phyloP scores from a whole-genome alignment of 2,888 invertebrate genomes.

The Phortica okadai region DNA sequence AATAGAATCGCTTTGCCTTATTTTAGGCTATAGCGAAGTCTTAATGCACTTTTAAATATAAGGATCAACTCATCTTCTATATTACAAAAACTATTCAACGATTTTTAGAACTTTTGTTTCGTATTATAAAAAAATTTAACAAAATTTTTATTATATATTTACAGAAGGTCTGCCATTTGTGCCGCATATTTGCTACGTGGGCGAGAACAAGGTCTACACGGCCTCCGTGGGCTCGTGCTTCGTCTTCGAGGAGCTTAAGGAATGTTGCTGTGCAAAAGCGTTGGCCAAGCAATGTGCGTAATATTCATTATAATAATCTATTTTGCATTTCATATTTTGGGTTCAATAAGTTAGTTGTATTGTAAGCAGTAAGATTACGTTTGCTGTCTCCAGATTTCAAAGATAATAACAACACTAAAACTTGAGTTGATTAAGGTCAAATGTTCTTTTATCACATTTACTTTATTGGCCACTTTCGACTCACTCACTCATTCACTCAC shows the following conservation, averaged over 20 bases:
- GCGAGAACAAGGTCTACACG: conserved; percentile 67
- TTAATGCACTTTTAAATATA: background rate
- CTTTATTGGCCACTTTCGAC: too few species aligned
- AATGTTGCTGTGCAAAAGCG: conserved; percentile 74
- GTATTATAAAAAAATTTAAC: too few species aligned
- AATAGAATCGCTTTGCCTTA: background rate
- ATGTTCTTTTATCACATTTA: too few species aligned
- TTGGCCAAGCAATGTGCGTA: conserved; percentile 74
- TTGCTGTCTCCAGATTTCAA: conserved; percentile 31
- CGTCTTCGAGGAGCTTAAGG: conserved; percentile 72
- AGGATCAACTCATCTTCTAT: too few species aligned
- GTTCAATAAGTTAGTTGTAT: background rate
- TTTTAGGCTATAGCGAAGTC: background rate
- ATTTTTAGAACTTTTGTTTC: too few species aligned
- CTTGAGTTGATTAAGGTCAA: too few species aligned
- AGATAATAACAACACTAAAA: background rate
- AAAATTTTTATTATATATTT: conserved; percentile 44
- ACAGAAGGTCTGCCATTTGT: conserved; percentile 76
- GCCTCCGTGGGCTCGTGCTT: conserved; percentile 74
- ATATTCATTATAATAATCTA: conserved; percentile 15
- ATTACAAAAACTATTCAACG: too few species aligned
- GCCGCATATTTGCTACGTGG: conserved; percentile 75
- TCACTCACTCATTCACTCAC: too few species aligned
- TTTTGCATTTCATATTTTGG: conserved; percentile 18
- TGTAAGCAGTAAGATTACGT: background rate